These are phyloP conservation scores for Chesias legatella DNA, from an alignment of 2,888 invertebrate species.

Conservation along the genomic window DNA sequence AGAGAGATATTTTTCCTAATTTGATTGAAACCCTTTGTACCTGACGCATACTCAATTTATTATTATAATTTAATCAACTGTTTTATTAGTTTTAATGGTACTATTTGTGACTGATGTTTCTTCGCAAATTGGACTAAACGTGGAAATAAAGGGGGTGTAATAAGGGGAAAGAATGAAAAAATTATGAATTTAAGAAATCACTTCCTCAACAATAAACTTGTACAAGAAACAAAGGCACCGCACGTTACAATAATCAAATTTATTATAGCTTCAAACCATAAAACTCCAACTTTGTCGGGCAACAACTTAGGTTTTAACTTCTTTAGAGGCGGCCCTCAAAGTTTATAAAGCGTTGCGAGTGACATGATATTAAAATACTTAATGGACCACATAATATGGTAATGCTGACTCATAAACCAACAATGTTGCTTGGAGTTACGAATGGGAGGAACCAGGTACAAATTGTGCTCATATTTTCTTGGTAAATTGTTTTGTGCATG, in stretches of 20 bases:
- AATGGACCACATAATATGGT: constrained; percentile 42
- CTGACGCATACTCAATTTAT: no score
- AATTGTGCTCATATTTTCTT: constrained; percentile 10
- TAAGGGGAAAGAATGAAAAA: no score
- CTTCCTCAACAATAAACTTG: no score
- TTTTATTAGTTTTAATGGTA: no score
- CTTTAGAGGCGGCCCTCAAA: constrained; percentile 26
- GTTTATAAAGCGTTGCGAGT: constrained; percentile 36
- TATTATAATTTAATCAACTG: no score
- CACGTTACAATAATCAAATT: neutral
- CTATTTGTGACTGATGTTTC: no score
- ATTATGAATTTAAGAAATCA: no score
- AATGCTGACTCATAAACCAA: constrained; percentile 40
- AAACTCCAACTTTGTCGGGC: constrained; percentile 16
- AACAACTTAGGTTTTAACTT: constrained; percentile 20
- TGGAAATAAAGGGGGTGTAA: no score
- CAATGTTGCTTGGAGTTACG: constrained; percentile 34
- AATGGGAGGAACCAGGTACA: constrained; percentile 26
- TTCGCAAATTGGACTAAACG: no score
- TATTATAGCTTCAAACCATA: constrained; percentile 1
- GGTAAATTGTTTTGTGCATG: neutral
- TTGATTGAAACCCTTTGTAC: no score
- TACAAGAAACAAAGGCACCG: neutral
- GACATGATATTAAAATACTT: constrained; percentile 44
- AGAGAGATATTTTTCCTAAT: no score